Evolutionary conservation across 1,140 invertebrate genomes (phyloP), one percentile per base, ranked within the genome.

Genomic region (Cephus cinctus): DNA sequence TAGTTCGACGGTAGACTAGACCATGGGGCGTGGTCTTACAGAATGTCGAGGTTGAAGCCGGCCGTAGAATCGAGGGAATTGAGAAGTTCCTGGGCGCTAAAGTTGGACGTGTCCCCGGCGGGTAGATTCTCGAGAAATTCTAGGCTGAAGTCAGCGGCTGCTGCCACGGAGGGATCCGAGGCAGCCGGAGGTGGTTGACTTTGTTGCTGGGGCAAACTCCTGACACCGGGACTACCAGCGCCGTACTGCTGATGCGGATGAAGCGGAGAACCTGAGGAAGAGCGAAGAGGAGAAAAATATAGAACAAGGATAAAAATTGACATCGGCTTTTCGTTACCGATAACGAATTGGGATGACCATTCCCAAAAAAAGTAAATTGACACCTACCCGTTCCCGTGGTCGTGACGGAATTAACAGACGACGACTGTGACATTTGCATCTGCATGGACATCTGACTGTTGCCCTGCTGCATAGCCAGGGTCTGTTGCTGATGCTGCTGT

Each of bases 81-180:
- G 57, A 90, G 80, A 49, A 90, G 69, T 57, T 90, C 88, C 67
- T 89, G 87, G 35, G 87, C 86, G 50, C 84, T 86, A 61, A 88
- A 85, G 52, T 83, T 84, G 54, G 80, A 81, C 31, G 84, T 78
- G 59, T 88, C 86, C 15, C 79, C 80, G 41, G 84, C 79, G 27
- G 85, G 84, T 64, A 89, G 79, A 69, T 86, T 87, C 59, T 90
- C 88, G n/a, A 90, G 73, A 71, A 90, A 87, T 77, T 90, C 88
- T 50, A 89, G 78, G 69, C 83, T 87, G 61, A 89, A 88, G 63
- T 89, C 87, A 15, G 82, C 77, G 0, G 85, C 68, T 80, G 82
- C 56, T 32, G 63, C 61, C 8, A 74, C 71, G 30, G 72, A 69
- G 3, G 71, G 73, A 52, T 68, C 76, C 56, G 54, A 63, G 52